Evolutionary conservation across 1,140 invertebrate genomes (phyloP).

Genomic region (Drosophila murphyi): DNA sequence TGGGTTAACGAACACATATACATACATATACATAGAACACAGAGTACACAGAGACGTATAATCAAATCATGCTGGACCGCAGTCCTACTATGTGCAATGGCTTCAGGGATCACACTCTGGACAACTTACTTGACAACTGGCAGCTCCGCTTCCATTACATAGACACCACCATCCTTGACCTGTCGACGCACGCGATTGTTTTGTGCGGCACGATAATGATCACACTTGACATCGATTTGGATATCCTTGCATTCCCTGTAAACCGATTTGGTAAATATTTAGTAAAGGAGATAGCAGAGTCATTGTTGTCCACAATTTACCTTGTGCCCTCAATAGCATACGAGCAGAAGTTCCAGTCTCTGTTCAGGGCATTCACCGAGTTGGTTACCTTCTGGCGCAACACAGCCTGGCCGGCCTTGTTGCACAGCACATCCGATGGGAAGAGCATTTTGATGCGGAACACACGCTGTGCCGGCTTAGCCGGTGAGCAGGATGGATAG

Average conservation of each 20-base stretch:
- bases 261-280: conserved; percentile 56
- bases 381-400: conserved; percentile 93
- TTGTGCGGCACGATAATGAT: conserved; percentile 87
- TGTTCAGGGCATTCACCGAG: conserved; percentile 94
- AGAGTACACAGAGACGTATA: conserved; percentile 42
- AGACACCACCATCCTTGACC: conserved; percentile 90
- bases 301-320: conserved; percentile 17
- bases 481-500: conserved; percentile 95
- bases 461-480: conserved; percentile 94
- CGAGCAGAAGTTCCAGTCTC: conserved; percentile 97
- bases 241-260: conserved; percentile 93
- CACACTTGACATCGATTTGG: conserved; percentile 95
- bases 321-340: conserved; percentile 89
- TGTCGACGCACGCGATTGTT: conserved; percentile 87
- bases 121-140: conserved; percentile 92
- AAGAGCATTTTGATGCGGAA: conserved; percentile 97
- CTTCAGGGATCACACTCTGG: background rate
- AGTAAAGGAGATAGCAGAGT: background rate
- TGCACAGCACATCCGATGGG: conserved; percentile 96
- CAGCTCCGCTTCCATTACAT: conserved; percentile 91
- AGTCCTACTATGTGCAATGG: background rate
- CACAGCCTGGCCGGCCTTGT: conserved; percentile 96
- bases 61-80: conserved; percentile 41
- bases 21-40: conserved; percentile 58
- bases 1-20: conserved; percentile 62